Evolutionary conservation across 2,888 invertebrate genomes (phyloP).

Genomic region (Synergus gifuensis): DNA sequence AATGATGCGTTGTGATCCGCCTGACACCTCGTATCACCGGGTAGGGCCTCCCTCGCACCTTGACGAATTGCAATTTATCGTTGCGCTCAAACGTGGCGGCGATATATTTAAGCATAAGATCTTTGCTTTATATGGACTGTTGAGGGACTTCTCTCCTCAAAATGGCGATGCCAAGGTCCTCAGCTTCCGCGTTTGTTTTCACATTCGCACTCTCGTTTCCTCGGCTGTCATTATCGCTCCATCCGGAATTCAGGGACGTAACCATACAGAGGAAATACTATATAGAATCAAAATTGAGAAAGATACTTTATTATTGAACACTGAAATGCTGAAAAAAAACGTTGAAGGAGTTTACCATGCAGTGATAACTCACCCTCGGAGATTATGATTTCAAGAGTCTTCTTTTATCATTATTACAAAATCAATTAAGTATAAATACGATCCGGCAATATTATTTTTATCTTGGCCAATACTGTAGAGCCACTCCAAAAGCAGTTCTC

Average conservation of each 20-base stretch:
- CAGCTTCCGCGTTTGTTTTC: constrained; percentile 65
- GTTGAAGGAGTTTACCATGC: no score
- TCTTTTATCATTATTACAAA: no score
- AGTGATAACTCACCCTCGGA: no score
- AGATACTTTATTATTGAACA: neutral
- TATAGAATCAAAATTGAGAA: neutral
- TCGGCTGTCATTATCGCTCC: constrained; percentile 52
- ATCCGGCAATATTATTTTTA: no score
- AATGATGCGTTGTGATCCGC: constrained; percentile 13
- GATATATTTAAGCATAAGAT: constrained; percentile 41
- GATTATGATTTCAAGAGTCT: no score
- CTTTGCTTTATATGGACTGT: constrained; percentile 61
- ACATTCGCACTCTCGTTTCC: constrained; percentile 53
- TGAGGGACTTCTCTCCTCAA: constrained; percentile 62
- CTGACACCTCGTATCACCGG: constrained; percentile 14
- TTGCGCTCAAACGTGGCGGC: constrained; percentile 52
- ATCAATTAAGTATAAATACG: no score
- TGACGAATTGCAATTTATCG: constrained; percentile 31
- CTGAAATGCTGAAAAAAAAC: no score
- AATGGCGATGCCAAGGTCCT: constrained; percentile 67
- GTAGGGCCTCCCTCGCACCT: constrained; percentile 24
- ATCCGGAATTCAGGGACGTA: constrained; percentile 31
- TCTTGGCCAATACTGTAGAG: no score
- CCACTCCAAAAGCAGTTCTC: neutral
- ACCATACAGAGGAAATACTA: constrained; percentile 22